Base-by-base conservation (phyloP, 2,797 vertebrate genomes). In the Sphenopsis melanotis region DNA sequence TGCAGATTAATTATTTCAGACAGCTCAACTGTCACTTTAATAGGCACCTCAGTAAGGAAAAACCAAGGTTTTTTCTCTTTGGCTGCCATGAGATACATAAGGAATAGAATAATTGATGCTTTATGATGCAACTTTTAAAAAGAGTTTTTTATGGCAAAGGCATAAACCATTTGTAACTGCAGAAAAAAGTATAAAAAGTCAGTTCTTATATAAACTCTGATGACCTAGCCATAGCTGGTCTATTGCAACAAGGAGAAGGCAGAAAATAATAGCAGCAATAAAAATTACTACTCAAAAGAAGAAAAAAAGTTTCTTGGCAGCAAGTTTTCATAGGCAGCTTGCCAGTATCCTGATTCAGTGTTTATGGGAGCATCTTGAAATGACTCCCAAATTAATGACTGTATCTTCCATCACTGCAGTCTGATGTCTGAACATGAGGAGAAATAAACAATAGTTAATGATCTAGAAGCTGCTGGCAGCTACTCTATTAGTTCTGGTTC, bases 331-430 rank as follows among this genome's bases (percentile, higher is more conserved):
- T 97, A 98, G 98, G 98, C 98, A 60, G 36, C 8, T 98, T 98
- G 97, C 97, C 98, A 98, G 97, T 95, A 97, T 98, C 97, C 97
- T 98, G 97, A 98, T 97, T 97, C 97, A 98, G 94, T 98, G 96
- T 97, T 98, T 98, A 98, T 98, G 98, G 98, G 98, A 98, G 98
- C 98, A 98, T 98, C 98, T 98, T 98, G 98, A 97, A 97, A 96
- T 98, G 93, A 66, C 94, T 97, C 75, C 93, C 95, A 95, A 95
- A 95, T 97, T 97, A 95, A 96, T 97, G 94, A 96, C 95, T 97
- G 1, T 95, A 93, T 97, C 96, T 97, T 95, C 96, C 93, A 95
- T 96, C 95, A 77, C 87, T 91, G 50, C 74, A 56, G 93, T 92
- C 93, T 96, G 88, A 87, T 95, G 95, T 97, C 95, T 97, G 95